Conservation (phyloP, 2,113 vertebrate species). For the Anolis sagrei region DNA sequence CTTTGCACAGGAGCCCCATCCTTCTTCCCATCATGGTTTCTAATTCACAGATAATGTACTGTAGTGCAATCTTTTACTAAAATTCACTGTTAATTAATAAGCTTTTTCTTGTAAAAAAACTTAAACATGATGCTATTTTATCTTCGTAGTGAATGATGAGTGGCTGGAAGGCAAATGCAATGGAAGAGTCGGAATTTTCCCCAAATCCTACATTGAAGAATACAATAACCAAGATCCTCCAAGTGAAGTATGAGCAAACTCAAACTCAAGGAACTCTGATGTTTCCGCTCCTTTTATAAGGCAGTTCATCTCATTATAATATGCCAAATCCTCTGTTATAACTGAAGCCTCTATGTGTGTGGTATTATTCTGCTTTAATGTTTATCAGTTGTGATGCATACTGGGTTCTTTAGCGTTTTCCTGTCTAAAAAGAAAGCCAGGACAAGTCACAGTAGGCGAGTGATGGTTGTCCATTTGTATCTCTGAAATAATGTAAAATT, state of each 20-base stretch:
- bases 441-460: neutral
- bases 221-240: neutral
- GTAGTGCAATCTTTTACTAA: neutral
- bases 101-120: neutral
- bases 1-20: neutral
- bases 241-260: slow-evolving; percentile 1
- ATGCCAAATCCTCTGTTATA: neutral
- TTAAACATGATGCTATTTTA: slow-evolving; percentile 9
- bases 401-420: neutral
- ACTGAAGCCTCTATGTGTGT: neutral
- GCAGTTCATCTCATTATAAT: neutral
- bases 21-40: neutral
- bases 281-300: neutral
- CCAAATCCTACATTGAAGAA: slow-evolving; percentile 81
- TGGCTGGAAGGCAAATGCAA: slow-evolving; percentile 92
- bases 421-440: neutral
- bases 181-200: slow-evolving; percentile 91
- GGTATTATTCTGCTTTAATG: neutral
- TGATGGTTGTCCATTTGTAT: neutral
- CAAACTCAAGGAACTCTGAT: neutral
- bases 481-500: neutral
- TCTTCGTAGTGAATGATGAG: slow-evolving; percentile 88
- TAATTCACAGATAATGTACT: neutral
- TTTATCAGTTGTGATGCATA: neutral
- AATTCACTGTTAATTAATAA: neutral